These are phyloP conservation scores for Peromyscus leucopus DNA, from an alignment of 2,113 vertebrate species.

Conservation along the genomic window DNA sequence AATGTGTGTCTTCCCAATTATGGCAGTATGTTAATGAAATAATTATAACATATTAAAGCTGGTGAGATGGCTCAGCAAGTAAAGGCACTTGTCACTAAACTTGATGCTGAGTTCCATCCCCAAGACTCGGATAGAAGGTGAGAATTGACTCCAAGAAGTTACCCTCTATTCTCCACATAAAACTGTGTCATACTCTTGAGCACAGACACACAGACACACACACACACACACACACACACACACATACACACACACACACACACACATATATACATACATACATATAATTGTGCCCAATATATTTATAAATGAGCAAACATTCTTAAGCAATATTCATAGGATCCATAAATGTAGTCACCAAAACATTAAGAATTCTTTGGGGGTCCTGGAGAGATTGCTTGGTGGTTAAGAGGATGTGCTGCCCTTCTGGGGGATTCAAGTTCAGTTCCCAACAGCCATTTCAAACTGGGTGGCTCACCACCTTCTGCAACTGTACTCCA, in stretches of 20 bases:
- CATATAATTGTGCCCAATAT: not conserved
- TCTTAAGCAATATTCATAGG: slow-evolving; percentile 39
- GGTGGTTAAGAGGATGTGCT: not conserved
- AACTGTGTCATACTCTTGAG: not conserved
- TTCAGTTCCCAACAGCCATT: not conserved
- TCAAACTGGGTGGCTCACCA: no score
- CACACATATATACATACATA: not conserved
- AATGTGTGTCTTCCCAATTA: not conserved
- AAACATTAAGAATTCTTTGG: not conserved
- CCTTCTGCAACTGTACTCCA: not conserved
- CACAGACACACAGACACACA: not conserved
- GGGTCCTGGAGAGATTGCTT: not conserved
- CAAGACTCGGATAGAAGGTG: not conserved
- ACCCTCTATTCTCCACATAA: not conserved
- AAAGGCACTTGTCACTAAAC: not conserved
- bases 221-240: not conserved
- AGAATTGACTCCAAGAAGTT: not conserved
- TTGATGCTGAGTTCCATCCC: not conserved
- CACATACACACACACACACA: not conserved
- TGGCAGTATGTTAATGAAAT: slow-evolving; percentile 11
- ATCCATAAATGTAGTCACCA: not conserved
- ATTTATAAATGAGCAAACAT: slow-evolving; percentile 28
- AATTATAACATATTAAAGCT: not conserved
- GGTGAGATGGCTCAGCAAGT: not conserved
- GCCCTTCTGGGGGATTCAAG: not conserved